phyloP scores from a whole-genome alignment of 2,888 invertebrate species.

The Ormyrus thymus region DNA sequence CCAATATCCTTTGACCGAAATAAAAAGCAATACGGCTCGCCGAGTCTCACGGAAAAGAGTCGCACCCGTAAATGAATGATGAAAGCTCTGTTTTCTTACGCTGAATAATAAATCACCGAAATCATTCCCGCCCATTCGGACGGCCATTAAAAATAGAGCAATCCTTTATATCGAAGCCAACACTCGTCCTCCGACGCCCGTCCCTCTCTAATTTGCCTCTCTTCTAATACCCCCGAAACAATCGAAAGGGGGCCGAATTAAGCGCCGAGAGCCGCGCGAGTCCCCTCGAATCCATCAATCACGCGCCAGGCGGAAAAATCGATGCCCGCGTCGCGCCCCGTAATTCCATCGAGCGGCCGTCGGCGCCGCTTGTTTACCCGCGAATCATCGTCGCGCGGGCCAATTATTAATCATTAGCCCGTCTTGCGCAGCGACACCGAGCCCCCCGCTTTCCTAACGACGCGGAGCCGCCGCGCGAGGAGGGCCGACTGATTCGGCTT shows the following conservation, averaged over 20 bases:
- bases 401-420: constrained; percentile 38
- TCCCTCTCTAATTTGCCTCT: constrained; percentile 4
- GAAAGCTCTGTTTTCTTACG: too few relatives aligned
- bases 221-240: neutral
- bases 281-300: constrained; percentile 9
- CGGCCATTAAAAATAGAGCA: too few relatives aligned
- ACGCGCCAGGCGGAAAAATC: constrained; percentile 21
- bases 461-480: neutral
- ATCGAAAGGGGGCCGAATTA: neutral
- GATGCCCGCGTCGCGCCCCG: constrained; percentile 20
- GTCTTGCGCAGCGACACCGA: constrained; percentile 4
- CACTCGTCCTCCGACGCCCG: too few relatives aligned
- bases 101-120: too few relatives aligned
- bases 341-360: neutral
- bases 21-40: too few relatives aligned
- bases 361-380: neutral
- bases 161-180: too few relatives aligned
- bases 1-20: too few relatives aligned
- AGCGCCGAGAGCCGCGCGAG: neutral
- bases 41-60: too few relatives aligned
- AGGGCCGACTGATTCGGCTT: constrained; percentile 2
- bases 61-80: too few relatives aligned
- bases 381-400: constrained; percentile 3
- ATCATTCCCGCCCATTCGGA: too few relatives aligned
- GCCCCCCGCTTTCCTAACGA: constrained; percentile 35